These are phyloP conservation scores for Alloplasta piceator DNA, from an alignment of 2,888 invertebrate genomes.

Conservation along the genomic window DNA sequence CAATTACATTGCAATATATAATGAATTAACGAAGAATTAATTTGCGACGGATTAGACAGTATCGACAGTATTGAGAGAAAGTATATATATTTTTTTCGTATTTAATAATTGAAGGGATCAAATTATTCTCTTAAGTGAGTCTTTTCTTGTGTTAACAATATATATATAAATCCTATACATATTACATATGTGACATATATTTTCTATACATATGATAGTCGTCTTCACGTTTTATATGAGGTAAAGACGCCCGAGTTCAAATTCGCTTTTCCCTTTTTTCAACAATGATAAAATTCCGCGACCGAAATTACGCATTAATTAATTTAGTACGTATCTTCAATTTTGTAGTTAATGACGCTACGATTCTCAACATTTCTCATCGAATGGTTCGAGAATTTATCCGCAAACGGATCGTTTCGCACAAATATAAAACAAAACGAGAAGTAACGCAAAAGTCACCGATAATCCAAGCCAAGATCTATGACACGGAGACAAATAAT, in stretches of 20 bases:
- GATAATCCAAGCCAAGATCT: not conserved
- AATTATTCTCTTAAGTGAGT: conserved; percentile 77
- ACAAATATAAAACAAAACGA: not conserved
- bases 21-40: no score
- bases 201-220: conserved; percentile 17
- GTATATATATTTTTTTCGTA: conserved; percentile 7
- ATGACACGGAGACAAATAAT: not conserved
- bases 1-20: no score
- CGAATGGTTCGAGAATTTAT: no score
- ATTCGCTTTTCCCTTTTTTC: conserved; percentile 8
- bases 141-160: conserved; percentile 73
- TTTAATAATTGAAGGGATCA: conserved; percentile 55
- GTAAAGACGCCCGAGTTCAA: not conserved
- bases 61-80: conserved; percentile 12
- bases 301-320: not conserved
- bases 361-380: not conserved
- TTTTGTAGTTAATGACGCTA: not conserved
- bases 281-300: conserved; percentile 26
- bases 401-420: no score
- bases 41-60: no score
- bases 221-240: conserved; percentile 41
- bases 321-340: not conserved
- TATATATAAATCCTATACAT: conserved; percentile 51
- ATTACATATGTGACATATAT: conserved; percentile 31
- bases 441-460: not conserved